Base-by-base conservation (phyloP, 2,113 vertebrate species). In the Shinisaurus crocodilurus region DNA sequence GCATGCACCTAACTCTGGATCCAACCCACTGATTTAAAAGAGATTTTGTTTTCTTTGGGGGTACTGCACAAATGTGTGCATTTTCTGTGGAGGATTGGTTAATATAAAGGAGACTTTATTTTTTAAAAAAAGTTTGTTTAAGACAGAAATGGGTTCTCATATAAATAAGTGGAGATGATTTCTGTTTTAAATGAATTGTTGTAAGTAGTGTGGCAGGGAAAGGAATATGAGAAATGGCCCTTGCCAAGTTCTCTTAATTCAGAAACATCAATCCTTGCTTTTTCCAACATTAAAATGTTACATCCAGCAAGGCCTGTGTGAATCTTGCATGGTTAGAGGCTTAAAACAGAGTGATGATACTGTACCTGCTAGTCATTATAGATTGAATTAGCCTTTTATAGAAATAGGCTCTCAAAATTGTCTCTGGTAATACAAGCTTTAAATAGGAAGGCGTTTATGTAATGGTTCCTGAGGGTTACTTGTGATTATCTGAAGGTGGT, bases 221-320 rank as follows among this genome's bases (percentile, higher is more conserved):
- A 83, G 87, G 76, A 50, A 80, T 65, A 75, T 29, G 54, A 4
- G 76, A 84, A 90, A 84, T 82, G 27, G 77, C 40, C 77, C 29
- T 74, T 92, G n/a, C 90, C 75, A 81, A 34, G 82, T 82, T 80
- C 92, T 88, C 86, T 80, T 88, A 87, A 87, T 6, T 92, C 54
- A 89, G 45, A 20, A 27, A 29, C 85, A 83, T 37, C 69, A 83
- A 37, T 90, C 87, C n/a, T 65, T 82, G 29, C n/a, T 87, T 86
- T 74, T 89, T 89, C 90, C 89, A 63, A 85, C 75, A 90, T 45
- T 72, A 69, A 34, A 82, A 32, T 88, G 87, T 88, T 18, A 12
- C 85, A 20, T 10, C 9, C 79, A 27, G 54, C 18, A 27, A 82
- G 45, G 76, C 34, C n/a, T 93, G 72, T 60, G 76, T 84, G 85